Base-by-base conservation (phyloP, 1,140 invertebrate genomes). In the Drosophila truncata region DNA sequence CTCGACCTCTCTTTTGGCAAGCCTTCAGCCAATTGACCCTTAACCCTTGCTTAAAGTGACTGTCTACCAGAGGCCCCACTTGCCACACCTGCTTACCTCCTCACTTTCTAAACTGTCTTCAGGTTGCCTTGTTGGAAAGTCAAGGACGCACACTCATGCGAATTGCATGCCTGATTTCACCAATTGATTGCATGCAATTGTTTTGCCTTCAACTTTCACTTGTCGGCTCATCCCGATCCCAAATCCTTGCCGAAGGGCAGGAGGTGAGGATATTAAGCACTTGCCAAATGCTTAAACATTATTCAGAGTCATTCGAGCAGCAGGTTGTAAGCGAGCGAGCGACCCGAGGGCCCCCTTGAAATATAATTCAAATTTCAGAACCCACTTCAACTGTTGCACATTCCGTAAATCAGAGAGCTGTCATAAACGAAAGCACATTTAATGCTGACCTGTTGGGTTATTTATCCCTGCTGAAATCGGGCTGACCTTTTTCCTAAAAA, bases 161-260 rank as follows among this genome's bases (percentile, higher is more conserved):
- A 46, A 76, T 73, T 61, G 71, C 71, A 74, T 62, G 69, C 46
- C 57, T 61, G 71, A 74, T 73, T 73, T 54, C 42, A 41, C 50
- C 55, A 41, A 78, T 63, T 73, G 67, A 79, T 82, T 78, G 72
- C 78, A 69, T 78, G 61, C 78, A 86, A 66, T 69, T 67, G 60
- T 74, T 73, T 41, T 39, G 31, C 47, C 35, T 18, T 18, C 39
- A 63, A 44, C 41, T 49, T 80, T 65, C 61, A 66, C 79, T 47
- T 75, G 55, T 41, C 57, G 42, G 25, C 50, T 49, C 33, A 64
- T 79, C 60, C 39, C 23, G 20, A 27, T 8, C 3, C 33, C 58
- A 44, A 35, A 35, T 37, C 41, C 58, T 63, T 35, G 46, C 14
- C 23, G 5, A 27, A 23, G 20, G 8, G 23, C 18, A 37, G 0